Conservation (phyloP, 2,888 invertebrate species). For the Acleris cristana region DNA sequence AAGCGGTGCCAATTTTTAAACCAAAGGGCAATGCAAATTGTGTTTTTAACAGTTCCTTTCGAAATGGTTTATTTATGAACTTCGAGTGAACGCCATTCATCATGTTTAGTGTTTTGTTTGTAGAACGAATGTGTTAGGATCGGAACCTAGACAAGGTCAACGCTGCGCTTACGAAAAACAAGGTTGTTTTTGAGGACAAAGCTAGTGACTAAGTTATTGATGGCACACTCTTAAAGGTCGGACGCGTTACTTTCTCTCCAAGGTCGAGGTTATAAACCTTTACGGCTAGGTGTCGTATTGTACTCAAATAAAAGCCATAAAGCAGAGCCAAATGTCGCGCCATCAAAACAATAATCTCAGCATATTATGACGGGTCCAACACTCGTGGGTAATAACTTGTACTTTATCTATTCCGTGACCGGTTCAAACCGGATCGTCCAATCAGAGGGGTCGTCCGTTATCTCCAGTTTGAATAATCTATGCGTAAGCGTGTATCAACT, state of each 20-base stretch:
- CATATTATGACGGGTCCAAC: conserved; percentile 33
- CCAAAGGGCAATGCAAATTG: conserved; percentile 2
- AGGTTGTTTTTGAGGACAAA: conserved; percentile 30
- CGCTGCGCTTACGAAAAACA: conserved; percentile 25
- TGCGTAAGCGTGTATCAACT: conserved; percentile 17
- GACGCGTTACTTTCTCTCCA: conserved; percentile 49
- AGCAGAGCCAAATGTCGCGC: conserved; percentile 13
- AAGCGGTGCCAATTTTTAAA: conserved; percentile 20
- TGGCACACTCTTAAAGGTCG: conserved; percentile 49
- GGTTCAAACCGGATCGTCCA: conserved; percentile 43
- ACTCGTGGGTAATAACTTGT: conserved; percentile 19
- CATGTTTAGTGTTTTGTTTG: conserved; percentile 3
- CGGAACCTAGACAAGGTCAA: conserved; percentile 20
- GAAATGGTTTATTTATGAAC: neutral
- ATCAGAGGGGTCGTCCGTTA: conserved; percentile 38
- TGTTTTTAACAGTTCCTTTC: neutral
- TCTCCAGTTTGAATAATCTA: conserved; percentile 23
- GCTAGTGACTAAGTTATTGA: conserved; percentile 34
- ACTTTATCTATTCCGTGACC: conserved; percentile 29
- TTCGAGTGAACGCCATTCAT: neutral
- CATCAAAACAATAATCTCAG: conserved; percentile 24
- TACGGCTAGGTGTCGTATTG: conserved; percentile 16
- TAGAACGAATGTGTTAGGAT: conserved; percentile 10
- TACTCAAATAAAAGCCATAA: conserved; percentile 29
- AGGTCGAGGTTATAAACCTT: conserved; percentile 43